Evolutionary conservation across 92 coral and sea anemone species (phyloP).

Genomic region (Parazoanthus swiftii): DNA sequence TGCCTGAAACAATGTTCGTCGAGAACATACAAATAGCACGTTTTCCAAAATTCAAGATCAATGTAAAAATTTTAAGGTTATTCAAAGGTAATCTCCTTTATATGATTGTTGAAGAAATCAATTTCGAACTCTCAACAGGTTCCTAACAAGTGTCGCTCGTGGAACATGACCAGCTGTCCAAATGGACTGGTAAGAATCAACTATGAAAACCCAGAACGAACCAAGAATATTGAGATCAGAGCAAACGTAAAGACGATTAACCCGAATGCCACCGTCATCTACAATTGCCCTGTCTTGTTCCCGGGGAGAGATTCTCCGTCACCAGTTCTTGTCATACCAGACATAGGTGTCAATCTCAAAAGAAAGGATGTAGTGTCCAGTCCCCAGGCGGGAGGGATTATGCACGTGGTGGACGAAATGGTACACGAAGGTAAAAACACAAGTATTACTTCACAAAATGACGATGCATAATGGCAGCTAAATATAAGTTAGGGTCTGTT

Average conservation of each 20-base stretch:
- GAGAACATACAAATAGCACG: no score
- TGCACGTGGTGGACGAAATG: constrained; percentile 35
- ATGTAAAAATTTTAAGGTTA: no score
- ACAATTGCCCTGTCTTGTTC: constrained; percentile 65
- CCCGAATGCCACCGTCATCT: constrained; percentile 56
- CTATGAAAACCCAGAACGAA: constrained; percentile 58
- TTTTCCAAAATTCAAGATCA: no score
- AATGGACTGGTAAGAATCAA: constrained; percentile 57
- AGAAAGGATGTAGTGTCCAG: constrained; percentile 63
- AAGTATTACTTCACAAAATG: no score
- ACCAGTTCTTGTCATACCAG: constrained; percentile 50
- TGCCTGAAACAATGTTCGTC: no score
- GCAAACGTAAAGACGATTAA: constrained; percentile 58
- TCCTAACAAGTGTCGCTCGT: constrained; percentile 56
- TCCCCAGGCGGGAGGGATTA: constrained; percentile 73
- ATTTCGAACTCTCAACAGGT: background rate
- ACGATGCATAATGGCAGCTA: no score
- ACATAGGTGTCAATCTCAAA: constrained; percentile 32
- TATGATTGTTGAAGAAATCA: no score
- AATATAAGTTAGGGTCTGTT: no score
- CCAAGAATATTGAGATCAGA: constrained; percentile 47
- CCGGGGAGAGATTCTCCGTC: constrained; percentile 49
- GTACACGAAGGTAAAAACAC: no score
- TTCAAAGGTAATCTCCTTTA: no score
- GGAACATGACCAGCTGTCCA: constrained; percentile 79